Evolutionary conservation across 2,888 invertebrate genomes (phyloP), one percentile per base, ranked within the genome.

Genomic region (Polymixis lichenea): DNA sequence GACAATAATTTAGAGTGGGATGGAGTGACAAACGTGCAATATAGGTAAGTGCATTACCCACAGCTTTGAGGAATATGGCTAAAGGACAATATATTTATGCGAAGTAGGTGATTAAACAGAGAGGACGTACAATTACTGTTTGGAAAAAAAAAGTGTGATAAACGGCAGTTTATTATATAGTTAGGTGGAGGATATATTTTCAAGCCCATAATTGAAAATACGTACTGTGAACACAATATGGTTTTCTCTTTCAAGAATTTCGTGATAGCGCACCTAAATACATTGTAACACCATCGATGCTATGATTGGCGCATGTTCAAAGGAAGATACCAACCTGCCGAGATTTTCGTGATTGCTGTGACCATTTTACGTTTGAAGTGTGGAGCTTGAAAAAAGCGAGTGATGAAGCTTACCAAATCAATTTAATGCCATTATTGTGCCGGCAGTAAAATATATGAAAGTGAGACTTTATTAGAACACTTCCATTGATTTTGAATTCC

Each of bases 241-340:
- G 75, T 65, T 80, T 75, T 75, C 71, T 75, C 66, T 80, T 64
- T 51, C 32, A 32, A 43, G 32, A 38, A 55, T 80, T 15, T 60
- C 81, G 68, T 80, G 81, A 72, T 72, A 69, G 55, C 56, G 66
- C 61, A 74, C 38, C 49, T 65, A 55, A 51, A 67, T 55, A 58
- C 15, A n/a, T 65, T 65, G 58, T 71, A 70, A 70, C 74, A 66
- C 51, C 64, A 75, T 64, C 25, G 56, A 72, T 55, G 43, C 28
- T 77, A 8, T 56, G 19, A 49, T 19, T n/a, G 28, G 56, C 55
- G n/a, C 38, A 66, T 62, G 55, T 51, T 51, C 55, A 8, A 19
- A 61, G 6, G 9, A 55, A 53, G 51, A 75, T 46, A 55, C 46
- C 46, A 15, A 28, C n/a, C 22, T 25, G 9, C 32, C 46, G 22